Percentiles rank a stretch among this genome's conserved stretches.
Conservation (phyloP, 2,888 invertebrate genomes). For the Trachelus troglodyta region DNA sequence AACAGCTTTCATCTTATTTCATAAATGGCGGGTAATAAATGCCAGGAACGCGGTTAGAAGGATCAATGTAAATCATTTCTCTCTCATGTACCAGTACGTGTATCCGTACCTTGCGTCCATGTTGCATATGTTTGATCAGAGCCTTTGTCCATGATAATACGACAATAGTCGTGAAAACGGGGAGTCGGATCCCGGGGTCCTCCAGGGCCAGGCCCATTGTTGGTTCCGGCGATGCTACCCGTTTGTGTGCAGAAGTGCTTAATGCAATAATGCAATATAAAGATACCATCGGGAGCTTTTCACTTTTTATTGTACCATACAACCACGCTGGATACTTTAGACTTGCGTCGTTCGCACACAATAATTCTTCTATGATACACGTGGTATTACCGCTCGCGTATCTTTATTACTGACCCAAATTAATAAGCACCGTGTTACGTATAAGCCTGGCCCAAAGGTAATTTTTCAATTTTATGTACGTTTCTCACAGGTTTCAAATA, state of each 20-base stretch:
- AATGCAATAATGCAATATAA: constrained; percentile 63
- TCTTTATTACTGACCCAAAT: constrained; percentile 33
- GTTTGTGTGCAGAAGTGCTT: constrained; percentile 62
- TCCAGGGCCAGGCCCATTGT: constrained; percentile 43
- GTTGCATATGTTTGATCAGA: constrained; percentile 44
- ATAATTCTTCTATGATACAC: not conserved
- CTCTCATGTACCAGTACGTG: not conserved
- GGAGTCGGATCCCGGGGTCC: constrained; percentile 19
- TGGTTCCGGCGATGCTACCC: constrained; percentile 41
- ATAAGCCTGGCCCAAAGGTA: not conserved
- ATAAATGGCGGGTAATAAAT: constrained; percentile 8
- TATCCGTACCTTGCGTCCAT: constrained; percentile 23
- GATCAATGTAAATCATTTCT: not conserved
- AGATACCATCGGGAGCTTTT: constrained; percentile 56
- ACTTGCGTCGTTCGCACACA: not conserved
- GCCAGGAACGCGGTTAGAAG: not conserved
- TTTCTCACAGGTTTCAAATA: not conserved
- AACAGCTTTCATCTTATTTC: constrained; percentile 2
- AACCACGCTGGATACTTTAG: not conserved
- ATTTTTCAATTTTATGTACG: not conserved
- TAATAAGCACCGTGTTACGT: constrained; percentile 35
- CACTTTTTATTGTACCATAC: not conserved
- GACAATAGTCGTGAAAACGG: constrained; percentile 19
- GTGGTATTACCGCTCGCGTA: constrained; percentile 15
- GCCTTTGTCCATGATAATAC: constrained; percentile 37